phyloP scores from a whole-genome alignment of 2,797 vertebrate genomes.

The Gobio occitaniae region DNA sequence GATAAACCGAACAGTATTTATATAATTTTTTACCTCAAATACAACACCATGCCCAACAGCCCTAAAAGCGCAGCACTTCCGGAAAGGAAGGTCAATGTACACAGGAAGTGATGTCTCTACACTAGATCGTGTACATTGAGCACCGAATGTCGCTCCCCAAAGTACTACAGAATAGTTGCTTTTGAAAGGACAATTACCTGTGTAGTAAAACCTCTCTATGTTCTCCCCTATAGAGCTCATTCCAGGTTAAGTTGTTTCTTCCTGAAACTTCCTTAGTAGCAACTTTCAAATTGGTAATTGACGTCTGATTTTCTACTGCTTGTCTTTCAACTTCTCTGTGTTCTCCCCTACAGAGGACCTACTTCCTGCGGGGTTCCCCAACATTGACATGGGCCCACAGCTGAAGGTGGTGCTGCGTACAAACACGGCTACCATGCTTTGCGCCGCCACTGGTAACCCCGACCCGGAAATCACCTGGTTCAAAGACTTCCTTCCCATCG shows the following conservation, averaged over 20 bases:
- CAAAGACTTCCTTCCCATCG: slow-evolving; percentile 97
- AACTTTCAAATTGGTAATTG: not conserved
- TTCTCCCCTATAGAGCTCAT: too few species aligned
- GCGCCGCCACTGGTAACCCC: slow-evolving; percentile 95
- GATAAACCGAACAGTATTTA: too few species aligned
- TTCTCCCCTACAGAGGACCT: slow-evolving; percentile 87
- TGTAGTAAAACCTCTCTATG: not conserved
- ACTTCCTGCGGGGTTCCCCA: slow-evolving; percentile 92
- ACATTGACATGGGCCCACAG: slow-evolving; percentile 99
- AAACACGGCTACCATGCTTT: slow-evolving; percentile 96
- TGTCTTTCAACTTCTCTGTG: not conserved
- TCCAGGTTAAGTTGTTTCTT: too few species aligned
- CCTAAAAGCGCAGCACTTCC: too few species aligned
- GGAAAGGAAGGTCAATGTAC: too few species aligned
- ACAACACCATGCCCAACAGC: too few species aligned
- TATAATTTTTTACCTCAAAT: too few species aligned
- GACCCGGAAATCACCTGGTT: slow-evolving; percentile 99
- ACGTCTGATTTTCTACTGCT: not conserved
- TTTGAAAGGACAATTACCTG: not conserved
- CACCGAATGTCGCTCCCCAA: not conserved
- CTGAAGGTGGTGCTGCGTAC: slow-evolving; percentile 97
- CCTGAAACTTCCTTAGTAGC: not conserved
- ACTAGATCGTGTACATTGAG: slow-evolving; percentile 6
- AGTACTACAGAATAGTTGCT: not conserved
- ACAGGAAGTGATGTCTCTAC: too few species aligned